Evolutionary conservation across 2,888 invertebrate genomes (phyloP), one percentile per base, ranked within the genome.

Genomic region (Taenaris catops): DNA sequence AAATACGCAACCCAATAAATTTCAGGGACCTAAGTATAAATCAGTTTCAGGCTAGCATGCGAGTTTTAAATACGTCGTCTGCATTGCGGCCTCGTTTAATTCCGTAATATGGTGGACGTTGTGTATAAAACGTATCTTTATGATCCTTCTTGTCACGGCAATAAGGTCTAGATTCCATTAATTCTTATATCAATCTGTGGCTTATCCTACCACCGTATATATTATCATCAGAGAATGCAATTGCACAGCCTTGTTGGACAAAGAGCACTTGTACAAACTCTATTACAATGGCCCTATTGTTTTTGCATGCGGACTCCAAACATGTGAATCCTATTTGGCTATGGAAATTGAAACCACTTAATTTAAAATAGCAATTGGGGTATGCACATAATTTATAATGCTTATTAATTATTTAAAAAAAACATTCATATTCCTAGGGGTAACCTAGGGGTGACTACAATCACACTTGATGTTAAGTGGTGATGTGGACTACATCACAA

Each of bases 81-180:
- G 76, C 78, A 78, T 46, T 78, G 78, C 76, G 72, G 73, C 37
- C 55, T 47, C 48, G 47, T 35, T 43, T 47, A 46, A 48, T 46
- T 45, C 41, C 33, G 33, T 41, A 44, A 41, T 25, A 40, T 32
- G 25, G 29, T 26, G 21, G 25, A 24, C 28, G 14, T 23, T 27
- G 17, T 11, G 9, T 4, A 9, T 25, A 31, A 31, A 24, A 25
- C 32, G 3, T 18, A 6, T 17, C 24, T 32, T 32, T 24, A 23
- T 11, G 3, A 8, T 16, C 20, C 20, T 34, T 43, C 40, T 12
- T n/a, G 1, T 9, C 7, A n/a, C 9, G 0, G 6, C 2, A 4
- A 26, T 38, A 34, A 16, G 23, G 33, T 29, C 9, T 4, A 25
- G 18, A 36, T 9, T 36, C 9, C 14, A 5, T 4, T 29, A 16